phyloP scores from a whole-genome alignment of 2,797 vertebrate genomes.

The Sebastes baramenuke region DNA sequence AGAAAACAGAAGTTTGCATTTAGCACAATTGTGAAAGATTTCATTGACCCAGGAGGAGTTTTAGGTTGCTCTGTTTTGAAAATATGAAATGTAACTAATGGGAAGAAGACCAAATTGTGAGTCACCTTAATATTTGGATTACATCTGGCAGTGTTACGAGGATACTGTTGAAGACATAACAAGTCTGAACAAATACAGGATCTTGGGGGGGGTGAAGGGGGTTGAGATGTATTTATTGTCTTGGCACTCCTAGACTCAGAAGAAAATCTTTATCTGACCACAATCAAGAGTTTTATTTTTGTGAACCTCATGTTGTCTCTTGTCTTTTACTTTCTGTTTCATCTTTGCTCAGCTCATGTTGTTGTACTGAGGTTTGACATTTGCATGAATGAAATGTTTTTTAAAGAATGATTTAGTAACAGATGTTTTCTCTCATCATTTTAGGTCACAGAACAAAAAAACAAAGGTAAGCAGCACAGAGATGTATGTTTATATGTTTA shows the following conservation, averaged over 20 bases:
- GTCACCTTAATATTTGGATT: background rate
- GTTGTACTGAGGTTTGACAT: background rate
- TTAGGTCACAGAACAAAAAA: slow-evolving; percentile 99
- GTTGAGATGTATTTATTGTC: background rate
- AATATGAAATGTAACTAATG: background rate
- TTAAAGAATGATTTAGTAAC: background rate
- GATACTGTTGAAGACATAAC: background rate
- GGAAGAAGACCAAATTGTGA: background rate
- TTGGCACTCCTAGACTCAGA: background rate
- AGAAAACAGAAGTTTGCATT: background rate
- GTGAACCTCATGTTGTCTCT: background rate
- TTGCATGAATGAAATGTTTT: background rate
- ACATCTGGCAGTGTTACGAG: background rate
- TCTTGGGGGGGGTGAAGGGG: background rate
- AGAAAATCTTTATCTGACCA: background rate
- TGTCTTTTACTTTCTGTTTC: background rate
- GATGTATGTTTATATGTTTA: background rate
- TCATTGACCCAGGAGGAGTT: background rate
- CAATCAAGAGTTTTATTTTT: background rate
- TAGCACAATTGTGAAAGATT: background rate
- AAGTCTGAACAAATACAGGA: slow-evolving; percentile 18
- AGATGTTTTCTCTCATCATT: slow-evolving; percentile 70
- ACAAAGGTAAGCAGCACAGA: slow-evolving; percentile 91
- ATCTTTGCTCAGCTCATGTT: background rate
- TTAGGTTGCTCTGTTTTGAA: background rate